Percentiles rank a stretch among this genome's conserved stretches.
These are phyloP conservation scores for Erinaceus europaeus DNA, from an alignment of 2,113 vertebrate species.

Conservation along the genomic window DNA sequence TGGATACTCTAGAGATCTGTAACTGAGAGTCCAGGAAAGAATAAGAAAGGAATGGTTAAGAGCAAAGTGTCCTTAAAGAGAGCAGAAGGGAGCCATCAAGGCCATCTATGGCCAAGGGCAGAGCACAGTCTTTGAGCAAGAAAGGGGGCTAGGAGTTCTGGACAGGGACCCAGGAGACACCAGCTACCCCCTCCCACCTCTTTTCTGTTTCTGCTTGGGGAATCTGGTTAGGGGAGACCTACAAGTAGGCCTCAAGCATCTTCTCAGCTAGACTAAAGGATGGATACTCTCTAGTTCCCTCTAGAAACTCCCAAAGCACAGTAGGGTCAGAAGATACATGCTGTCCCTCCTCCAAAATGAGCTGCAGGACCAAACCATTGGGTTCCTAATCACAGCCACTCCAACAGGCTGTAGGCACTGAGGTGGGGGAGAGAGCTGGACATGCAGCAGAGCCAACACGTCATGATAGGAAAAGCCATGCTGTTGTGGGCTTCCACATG, in stretches of 20 bases:
- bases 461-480: constrained; percentile 58
- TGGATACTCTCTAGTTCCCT: not conserved
- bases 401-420: not conserved
- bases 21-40: not conserved
- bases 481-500: not conserved
- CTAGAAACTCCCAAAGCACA: not conserved
- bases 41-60: constrained; percentile 32
- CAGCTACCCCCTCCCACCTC: not conserved
- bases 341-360: not conserved
- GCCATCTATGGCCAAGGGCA: not conserved
- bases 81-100: not conserved
- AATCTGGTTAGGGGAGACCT: not conserved
- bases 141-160: not conserved
- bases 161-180: not conserved
- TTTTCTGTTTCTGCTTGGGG: not conserved
- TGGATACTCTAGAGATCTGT: not conserved
- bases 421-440: not conserved
- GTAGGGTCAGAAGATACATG: not conserved
- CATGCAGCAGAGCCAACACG: accelerated
- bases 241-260: not conserved
- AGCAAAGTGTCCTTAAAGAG: constrained; percentile 75
- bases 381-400: not conserved
- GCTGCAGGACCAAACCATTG: not conserved
- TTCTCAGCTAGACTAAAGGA: not conserved
- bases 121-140: not conserved